These are phyloP conservation scores for Xanthia togata DNA, from an alignment of 2,888 invertebrate species.

Conservation along the genomic window DNA sequence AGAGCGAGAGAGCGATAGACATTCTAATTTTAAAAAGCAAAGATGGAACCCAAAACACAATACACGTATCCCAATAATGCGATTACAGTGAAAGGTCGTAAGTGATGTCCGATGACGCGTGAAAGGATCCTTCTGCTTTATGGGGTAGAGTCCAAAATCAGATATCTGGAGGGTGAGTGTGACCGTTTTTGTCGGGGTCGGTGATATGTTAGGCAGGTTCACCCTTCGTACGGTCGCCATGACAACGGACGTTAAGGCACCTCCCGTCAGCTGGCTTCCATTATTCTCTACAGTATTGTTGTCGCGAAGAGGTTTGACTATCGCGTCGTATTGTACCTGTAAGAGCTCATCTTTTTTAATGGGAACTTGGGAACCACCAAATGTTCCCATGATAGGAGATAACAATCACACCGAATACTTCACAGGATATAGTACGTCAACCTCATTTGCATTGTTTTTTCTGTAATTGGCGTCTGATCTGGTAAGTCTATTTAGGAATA, in stretches of 20 bases:
- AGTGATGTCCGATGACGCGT: slow-evolving; percentile 77
- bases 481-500: slow-evolving; percentile 68
- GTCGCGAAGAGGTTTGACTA: slow-evolving; percentile 80
- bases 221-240: slow-evolving; percentile 88
- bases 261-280: slow-evolving; percentile 90
- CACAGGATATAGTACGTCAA: slow-evolving; percentile 75
- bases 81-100: slow-evolving; percentile 80
- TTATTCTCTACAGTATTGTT: slow-evolving; percentile 85
- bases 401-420: slow-evolving; percentile 75
- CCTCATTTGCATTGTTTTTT: slow-evolving; percentile 79
- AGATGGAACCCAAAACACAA: slow-evolving; percentile 90
- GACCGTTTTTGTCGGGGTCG: slow-evolving; percentile 79
- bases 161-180: slow-evolving; percentile 75
- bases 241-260: slow-evolving; percentile 87
- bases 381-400: slow-evolving; percentile 79
- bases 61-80: slow-evolving; percentile 85
- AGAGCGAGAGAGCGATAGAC: slow-evolving; percentile 81
- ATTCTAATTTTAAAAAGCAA: slow-evolving; percentile 90
- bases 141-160: slow-evolving; percentile 83
- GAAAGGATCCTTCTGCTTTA: slow-evolving; percentile 80
- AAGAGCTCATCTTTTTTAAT: slow-evolving; percentile 79
- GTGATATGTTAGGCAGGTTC: slow-evolving; percentile 88
- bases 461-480: slow-evolving; percentile 72
- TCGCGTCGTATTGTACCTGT: slow-evolving; percentile 81
- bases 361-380: slow-evolving; percentile 74